Evolutionary conservation across 35 echinoderm and acorn worm genomes (phyloP), one percentile per base, ranked within the genome.

Genomic region (Heliocidaris erythrogramma): DNA sequence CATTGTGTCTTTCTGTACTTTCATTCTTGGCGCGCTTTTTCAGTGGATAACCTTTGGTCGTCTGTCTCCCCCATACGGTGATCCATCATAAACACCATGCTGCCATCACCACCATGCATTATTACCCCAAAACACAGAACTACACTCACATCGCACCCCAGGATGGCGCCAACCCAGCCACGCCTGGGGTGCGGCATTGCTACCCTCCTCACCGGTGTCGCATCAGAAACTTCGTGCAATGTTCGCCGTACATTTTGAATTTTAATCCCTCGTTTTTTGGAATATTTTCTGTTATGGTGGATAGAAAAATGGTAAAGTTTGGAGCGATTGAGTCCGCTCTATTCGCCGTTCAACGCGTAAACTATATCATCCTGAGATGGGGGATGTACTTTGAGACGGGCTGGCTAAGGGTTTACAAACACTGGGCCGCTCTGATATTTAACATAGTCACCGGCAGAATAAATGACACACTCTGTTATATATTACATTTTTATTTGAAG

Each of bases 401-500:
- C 95, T 96, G 84, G 86, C 94, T 88, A 88, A 96, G 94, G 95
- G 92, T 93, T 96, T 96, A 97, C 91, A 96, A 97, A 96, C 94
- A 96, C 48, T 85, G 90, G 94, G 94, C 94, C 95, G 86, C 65
- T 93, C 97, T 94, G 95, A 96, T 97, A 97, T 95, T 96, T 96
- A 95, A 94, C 94, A 94, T 96, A 96, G 93, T 95, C 85, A 96
- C 95, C 85, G 49, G 47, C 91, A 91, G 94, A 53, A 94, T 92
- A 96, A 97, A 97, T 96, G 94, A 95, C 92, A 97, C 91, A 94
- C 94, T 97, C 95, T 96, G 95, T 97, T 96, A 96, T 96, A 96
- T 95, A 95, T 96, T 97, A 97, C 95, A 97, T 97, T 97, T 97
- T 97, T 97, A 97, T 97, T 97, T 97, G 97, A 96, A 97, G 94